Base-by-base conservation (phyloP, 35 echinoderm and acorn worm genomes). In the Heliocidaris erythrogramma region DNA sequence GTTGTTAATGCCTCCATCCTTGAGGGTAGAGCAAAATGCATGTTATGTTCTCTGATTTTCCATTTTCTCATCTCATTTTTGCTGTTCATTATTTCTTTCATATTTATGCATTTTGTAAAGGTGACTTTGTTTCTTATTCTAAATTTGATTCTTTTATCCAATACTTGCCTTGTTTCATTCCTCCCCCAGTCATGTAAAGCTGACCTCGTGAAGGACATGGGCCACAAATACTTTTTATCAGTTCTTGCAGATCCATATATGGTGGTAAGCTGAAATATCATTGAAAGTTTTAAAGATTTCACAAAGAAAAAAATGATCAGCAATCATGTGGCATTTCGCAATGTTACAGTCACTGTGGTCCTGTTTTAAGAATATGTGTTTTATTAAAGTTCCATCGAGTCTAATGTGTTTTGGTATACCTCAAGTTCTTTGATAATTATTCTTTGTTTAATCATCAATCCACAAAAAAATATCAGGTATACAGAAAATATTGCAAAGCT, bases 201-300 rank as follows among this genome's bases (percentile, higher is more conserved):
- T 49, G 98, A 99, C 49, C 87, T 99, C 7, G 98, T 99, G 10
- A 99, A 97, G 89, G 98, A 97, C 95, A 97, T 95, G 49, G 98
- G 98, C 52, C 98, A 99, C 90, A 99, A 99, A 86, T 99, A 99
- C 48, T 99, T 99, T 78, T 49, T 97, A 69, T 97, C 98, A 30
- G 98, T 99, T 17, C 95, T 99, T 16, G 97, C 98, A 16, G 98
- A 99, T 91, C 98, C 98, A 17, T 99, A 96, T 53, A 99, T 99
- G 98, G 97, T 97, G 14, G 98, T 97, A 88, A 97, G 98, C 97
- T 49, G 32, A 21, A 56, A 2, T 56, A 56, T 56, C 10, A 56
- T 56, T 0, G 52, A 9, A 56, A 56, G 52, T 9, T 11, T 11
- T 11, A 11, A 56, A 56, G 52, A 29, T 92, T 59, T 12, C 59